Base-by-base conservation (phyloP, 35 echinoderm and acorn worm species). In the Lytechinus pictus region DNA sequence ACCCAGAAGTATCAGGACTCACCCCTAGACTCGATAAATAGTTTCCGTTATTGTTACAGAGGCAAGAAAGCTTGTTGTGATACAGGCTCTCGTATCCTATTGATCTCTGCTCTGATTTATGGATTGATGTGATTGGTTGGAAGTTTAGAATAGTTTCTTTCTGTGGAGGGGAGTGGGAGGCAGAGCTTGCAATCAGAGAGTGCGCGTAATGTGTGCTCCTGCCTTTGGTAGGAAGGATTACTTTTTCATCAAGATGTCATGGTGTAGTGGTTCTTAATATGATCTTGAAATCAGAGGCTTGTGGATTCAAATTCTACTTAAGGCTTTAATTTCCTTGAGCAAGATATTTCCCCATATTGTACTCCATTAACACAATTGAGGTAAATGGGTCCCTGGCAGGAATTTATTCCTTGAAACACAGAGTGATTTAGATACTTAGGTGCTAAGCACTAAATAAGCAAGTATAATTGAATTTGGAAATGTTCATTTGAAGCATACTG, bases 1-100 rank as follows among this genome's bases (percentile, higher is more conserved):
- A 57, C 92, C 92, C 92, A 54, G 24, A 93, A 93, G 92, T 93
- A 93, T 93, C 53, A 44, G 28, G 92, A 54, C 92, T 44, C 57
- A 55, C 12, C 92, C 54, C 92, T 21, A 19, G 13, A 54, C 92
- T 93, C 4, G 19, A 93, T 93, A 11, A 93, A 93, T 93, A 93
- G 54, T 93, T 93, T 93, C 92, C 92, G 92, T 27, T 57, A 53
- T 54, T 54, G 55, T 93, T n/a, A 28, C 2, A 90, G 88, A 90
- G 92, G 55, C 14, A 13, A 93, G 53, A 55, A 28, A 90, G 88
- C 33, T 33, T 9, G 52, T 29, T 90, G 29, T 44, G 88, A 8
- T 90, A 54, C 13, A 53, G 10, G 27, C 52, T 28, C 87, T 53
- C 0, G 4, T 52, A 89, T 2, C 28, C 8, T 90, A 54, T 54